A percentile compares a stretch with the other conserved stretches of the same genome.
Conservation (phyloP, 1,140 invertebrate genomes). For the Brachionus manjavacas region DNA sequence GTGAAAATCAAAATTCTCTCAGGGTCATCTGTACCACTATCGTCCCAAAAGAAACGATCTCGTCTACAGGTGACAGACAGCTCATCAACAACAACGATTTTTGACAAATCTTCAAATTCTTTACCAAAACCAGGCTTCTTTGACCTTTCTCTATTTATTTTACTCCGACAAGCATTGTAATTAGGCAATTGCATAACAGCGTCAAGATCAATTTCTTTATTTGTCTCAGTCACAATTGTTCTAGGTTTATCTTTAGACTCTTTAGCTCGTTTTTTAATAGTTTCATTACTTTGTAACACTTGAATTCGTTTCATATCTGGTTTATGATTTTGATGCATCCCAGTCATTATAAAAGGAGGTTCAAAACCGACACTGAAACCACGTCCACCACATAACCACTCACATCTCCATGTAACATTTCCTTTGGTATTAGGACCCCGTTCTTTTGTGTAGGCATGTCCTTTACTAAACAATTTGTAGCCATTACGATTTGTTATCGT, state of each 20-base stretch:
- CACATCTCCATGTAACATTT: not conserved
- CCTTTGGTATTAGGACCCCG: not conserved
- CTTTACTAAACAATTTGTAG: not conserved
- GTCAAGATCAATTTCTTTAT: not conserved
- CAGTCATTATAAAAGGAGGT: not conserved
- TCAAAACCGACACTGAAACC: not conserved
- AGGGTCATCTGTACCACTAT: not conserved
- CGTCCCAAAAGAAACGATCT: not conserved
- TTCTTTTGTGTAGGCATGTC: not conserved
- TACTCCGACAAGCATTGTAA: not conserved
- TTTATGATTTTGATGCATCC: not conserved
- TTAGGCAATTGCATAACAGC: not conserved
- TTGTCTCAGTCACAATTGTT: not conserved
- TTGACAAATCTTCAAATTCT: not conserved
- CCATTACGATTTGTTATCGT: not conserved
- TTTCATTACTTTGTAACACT: not conserved
- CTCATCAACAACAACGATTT: not conserved
- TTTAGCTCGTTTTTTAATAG: not conserved
- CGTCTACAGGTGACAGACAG: not conserved
- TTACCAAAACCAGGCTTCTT: not conserved
- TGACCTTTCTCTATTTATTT: not conserved
- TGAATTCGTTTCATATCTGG: not conserved
- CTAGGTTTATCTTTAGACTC: not conserved
- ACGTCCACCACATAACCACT: not conserved
- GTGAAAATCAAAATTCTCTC: not conserved